Percentiles rank a stretch among this genome's conserved stretches.
Conservation (phyloP, 1,140 invertebrate genomes). For the Hydropsyche tenuis region DNA sequence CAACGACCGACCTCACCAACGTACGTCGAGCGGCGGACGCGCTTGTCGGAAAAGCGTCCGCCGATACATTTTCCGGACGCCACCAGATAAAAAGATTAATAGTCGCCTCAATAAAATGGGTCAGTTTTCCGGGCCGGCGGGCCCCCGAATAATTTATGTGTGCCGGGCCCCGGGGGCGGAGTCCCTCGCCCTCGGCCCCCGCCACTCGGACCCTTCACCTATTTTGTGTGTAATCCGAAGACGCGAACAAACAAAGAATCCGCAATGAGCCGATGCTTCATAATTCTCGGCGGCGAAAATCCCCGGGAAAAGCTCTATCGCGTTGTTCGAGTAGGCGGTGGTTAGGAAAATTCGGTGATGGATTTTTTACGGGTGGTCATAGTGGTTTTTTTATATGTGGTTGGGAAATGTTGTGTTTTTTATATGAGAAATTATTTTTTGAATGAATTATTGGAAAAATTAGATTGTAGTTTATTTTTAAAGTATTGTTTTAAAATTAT, state of each 20-base stretch:
- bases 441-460: no score
- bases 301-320: neutral
- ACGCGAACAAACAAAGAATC: constrained; percentile 21
- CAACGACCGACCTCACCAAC: no score
- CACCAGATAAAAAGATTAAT: constrained; percentile 33
- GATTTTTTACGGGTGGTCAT: no score
- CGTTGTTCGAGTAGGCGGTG: no score
- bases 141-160: constrained; percentile 24
- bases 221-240: constrained; percentile 19
- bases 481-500: no score
- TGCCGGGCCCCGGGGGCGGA: neutral
- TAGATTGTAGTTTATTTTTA: no score
- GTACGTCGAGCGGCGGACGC: neutral
- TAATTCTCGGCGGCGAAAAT: constrained; percentile 7
- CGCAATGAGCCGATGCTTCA: constrained; percentile 20
- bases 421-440: no score
- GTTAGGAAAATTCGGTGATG: no score
- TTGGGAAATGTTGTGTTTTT: no score
- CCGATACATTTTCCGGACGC: constrained; percentile 31
- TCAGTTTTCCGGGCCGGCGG: constrained; percentile 31
- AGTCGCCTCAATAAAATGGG: constrained; percentile 35
- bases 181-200: neutral
- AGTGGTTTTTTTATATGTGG: no score
- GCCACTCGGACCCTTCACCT: neutral
- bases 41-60: neutral